These are phyloP conservation scores for Lycia hirtaria DNA, from an alignment of 2,888 invertebrate species.

Conservation along the genomic window DNA sequence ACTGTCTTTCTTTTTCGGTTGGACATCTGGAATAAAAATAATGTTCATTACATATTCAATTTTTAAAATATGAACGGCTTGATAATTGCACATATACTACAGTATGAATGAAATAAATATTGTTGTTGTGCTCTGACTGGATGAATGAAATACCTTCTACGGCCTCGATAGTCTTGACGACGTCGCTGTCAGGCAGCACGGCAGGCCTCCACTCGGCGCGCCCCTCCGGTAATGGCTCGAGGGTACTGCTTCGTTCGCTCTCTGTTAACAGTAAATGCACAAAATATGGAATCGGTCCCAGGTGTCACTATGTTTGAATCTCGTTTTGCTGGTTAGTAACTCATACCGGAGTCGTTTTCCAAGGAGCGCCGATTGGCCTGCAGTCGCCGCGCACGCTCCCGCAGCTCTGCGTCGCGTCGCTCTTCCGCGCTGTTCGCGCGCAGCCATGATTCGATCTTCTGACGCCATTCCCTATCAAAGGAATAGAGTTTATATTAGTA, in stretches of 20 bases:
- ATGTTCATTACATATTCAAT: too few species aligned
- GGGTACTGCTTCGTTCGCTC: slow-evolving; percentile 89
- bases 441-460: slow-evolving; percentile 96
- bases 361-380: slow-evolving; percentile 91
- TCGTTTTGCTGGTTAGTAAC: too few species aligned
- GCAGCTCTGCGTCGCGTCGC: slow-evolving; percentile 88
- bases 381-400: slow-evolving; percentile 87
- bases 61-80: too few species aligned
- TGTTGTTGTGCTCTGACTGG: too few species aligned
- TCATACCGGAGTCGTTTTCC: slow-evolving; percentile 93
- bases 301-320: too few species aligned
- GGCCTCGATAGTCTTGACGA: slow-evolving; percentile 93
- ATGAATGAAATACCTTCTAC: slow-evolving; percentile 95
- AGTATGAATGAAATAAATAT: not conserved
- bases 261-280: slow-evolving; percentile 79
- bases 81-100: too few species aligned
- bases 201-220: slow-evolving; percentile 92
- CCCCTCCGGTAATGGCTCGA: slow-evolving; percentile 91
- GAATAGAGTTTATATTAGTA: too few species aligned
- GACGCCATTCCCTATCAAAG: slow-evolving; percentile 94
- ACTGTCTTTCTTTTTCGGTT: slow-evolving; percentile 90
- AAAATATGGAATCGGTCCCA: too few species aligned
- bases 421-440: slow-evolving; percentile 94
- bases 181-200: slow-evolving; percentile 91
- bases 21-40: slow-evolving; percentile 88